Percentiles rank a stretch among this genome's conserved stretches.
These are phyloP conservation scores for Danaus plexippus DNA, from an alignment of 1,140 invertebrate species.

Conservation along the genomic window DNA sequence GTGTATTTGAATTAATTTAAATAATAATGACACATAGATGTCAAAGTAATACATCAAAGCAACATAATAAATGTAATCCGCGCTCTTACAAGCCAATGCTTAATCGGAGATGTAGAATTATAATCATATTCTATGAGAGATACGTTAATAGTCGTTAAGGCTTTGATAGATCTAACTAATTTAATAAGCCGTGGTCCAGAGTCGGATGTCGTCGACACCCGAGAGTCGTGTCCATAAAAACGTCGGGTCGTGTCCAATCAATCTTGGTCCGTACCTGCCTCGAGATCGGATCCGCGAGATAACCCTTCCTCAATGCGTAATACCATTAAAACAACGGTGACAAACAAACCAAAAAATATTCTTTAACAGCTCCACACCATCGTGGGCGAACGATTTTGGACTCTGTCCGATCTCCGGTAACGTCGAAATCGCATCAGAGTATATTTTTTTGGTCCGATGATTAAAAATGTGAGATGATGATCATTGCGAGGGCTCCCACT, in stretches of 20 bases:
- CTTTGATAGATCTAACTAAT: conserved; percentile 56
- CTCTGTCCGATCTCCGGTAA: conserved; percentile 16
- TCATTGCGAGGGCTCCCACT: conserved; percentile 68
- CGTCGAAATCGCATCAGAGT: conserved; percentile 32
- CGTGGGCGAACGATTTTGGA: conserved; percentile 3
- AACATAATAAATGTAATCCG: too few species aligned
- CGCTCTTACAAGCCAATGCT: too few species aligned
- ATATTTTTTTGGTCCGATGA: conserved; percentile 50
- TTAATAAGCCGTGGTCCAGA: conserved; percentile 56
- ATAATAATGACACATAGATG: too few species aligned
- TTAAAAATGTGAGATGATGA: conserved; percentile 70
- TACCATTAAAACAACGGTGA: conserved; percentile 71
- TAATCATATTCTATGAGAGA: conserved; percentile 1
- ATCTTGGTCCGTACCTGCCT: conserved; percentile 62
- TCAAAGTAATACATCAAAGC: too few species aligned
- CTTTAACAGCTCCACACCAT: conserved; percentile 55
- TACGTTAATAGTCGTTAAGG: conserved; percentile 47
- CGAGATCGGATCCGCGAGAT: conserved; percentile 61
- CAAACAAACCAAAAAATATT: conserved; percentile 67
- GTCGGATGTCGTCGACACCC: conserved; percentile 56
- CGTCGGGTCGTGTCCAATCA: conserved; percentile 60
- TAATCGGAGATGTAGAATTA: too few species aligned
- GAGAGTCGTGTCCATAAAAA: conserved; percentile 56
- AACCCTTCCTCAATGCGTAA: conserved; percentile 68
- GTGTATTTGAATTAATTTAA: too few species aligned